Evolutionary conservation across 2,888 invertebrate genomes (phyloP), one percentile per base, ranked within the genome.

Genomic region (Chymomyza caudatula): DNA sequence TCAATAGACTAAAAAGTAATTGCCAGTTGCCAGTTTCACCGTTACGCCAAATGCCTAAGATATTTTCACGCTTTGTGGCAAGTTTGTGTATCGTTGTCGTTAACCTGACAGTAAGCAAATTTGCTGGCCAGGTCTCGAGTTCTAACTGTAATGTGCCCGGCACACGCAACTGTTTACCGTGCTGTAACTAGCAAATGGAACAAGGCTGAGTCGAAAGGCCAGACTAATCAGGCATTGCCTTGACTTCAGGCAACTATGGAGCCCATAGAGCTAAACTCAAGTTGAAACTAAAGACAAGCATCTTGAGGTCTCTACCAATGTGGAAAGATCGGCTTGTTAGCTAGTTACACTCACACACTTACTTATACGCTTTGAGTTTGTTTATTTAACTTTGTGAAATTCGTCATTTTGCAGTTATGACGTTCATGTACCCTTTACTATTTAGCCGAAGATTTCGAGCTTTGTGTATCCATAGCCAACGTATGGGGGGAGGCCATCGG

Each of bases 21-120:
- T 37, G 84, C 86, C 86, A 80, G 86, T 80, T 80, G 80, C 86
- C 67, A 67, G 78, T 71, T 71, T 71, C 73, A 72, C 74, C 65
- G 73, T 63, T 70, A 80, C 69, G 69, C 67, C 69, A 83, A 82
- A 74, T 78, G 73, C 80, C 67, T 76, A 68, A 73, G 84, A 85
- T 81, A 84, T 82, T 81, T 81, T 81, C 80, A 81, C 86, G 86
- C 86, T 81, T 82, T 19, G 6, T 51, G 51, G 19, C 17, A n/a
- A 13, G 47, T 47, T 47, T 47, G 3, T 3, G 15, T 47, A 17
- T 47, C 19, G 15, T 47, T 47, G 17, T 47, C 19, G 15, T 47
- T 47, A 51, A 17, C 19, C 51, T 51, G 51, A 51, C 51, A 51
- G 51, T 20, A 51, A 20, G 51, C 51, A 51, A 51, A 51, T 51